phyloP scores from a whole-genome alignment of 2,888 invertebrate genomes.

The Panzeria rudis region DNA sequence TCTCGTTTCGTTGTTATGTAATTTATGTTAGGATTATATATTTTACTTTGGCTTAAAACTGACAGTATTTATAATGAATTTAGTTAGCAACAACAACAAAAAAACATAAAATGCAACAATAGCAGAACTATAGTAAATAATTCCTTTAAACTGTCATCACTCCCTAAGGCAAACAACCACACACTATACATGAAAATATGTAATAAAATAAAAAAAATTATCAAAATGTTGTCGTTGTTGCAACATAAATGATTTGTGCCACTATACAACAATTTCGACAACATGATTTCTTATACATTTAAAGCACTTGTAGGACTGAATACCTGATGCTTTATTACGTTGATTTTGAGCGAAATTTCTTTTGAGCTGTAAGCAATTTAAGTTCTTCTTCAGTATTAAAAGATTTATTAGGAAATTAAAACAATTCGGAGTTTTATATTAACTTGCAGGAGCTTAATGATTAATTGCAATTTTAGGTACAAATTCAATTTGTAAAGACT shows the following conservation, averaged over 20 bases:
- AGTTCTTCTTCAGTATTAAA: neutral
- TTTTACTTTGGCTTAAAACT: constrained; percentile 63
- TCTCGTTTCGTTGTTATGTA: constrained; percentile 54
- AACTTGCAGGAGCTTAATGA: neutral
- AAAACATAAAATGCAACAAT: constrained; percentile 23
- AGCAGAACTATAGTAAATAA: constrained; percentile 39
- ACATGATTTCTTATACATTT: constrained; percentile 47
- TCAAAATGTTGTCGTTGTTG: constrained; percentile 27
- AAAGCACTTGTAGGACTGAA: neutral
- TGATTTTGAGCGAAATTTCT: neutral
- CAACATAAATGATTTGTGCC: constrained; percentile 55
- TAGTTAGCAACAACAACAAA: neutral
- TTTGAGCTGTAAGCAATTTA: neutral
- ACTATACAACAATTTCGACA: constrained; percentile 34
- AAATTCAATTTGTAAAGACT: too few relatives aligned
- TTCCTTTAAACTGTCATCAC: constrained; percentile 58
- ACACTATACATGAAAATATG: neutral
- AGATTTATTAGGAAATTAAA: constrained; percentile 14
- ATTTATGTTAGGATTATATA: constrained; percentile 70
- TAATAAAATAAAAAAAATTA: neutral
- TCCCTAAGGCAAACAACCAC: constrained; percentile 16
- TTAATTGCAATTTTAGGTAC: neutral
- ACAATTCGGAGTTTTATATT: neutral
- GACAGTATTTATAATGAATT: constrained; percentile 67
- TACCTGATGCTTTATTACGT: neutral